Evolutionary conservation across 92 coral and sea anemone genomes (phyloP), one percentile per base, ranked within the genome.

Genomic region (Palythoa grandiflora): DNA sequence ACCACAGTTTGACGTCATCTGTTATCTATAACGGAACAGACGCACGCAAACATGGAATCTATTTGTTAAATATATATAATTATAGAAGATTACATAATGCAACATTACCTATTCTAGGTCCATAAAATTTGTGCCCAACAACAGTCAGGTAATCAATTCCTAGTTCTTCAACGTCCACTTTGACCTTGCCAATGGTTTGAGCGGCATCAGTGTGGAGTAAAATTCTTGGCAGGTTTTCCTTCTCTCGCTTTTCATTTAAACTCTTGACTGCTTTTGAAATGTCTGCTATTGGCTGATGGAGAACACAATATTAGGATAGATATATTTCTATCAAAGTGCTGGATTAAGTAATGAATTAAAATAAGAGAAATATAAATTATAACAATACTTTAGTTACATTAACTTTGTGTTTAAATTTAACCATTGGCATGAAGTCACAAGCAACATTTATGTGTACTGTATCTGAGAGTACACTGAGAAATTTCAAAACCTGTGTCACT

Each of bases 191-290:
- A 84, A 97, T 89, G 38, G 98, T 91, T 79, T 97, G 99, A 2
- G 99, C 99, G 15, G 99, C 99, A 90, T 97, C 99, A 40, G 99
- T 95, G 92, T 97, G 99, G 6, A 94, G 66, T n/a, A 97, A 95
- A 38, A 97, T 91, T 76, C 83, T 89, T 47, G 97, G 95, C 35
- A 76, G 71, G 21, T 92, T 89, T 68, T 88, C 80, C 48, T 76
- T 53, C 9, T 61, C 59, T 68, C 99, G 91, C 73, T 83, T 83
- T 61, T 87, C 88, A 37, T 91, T 85, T 48, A 91, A 40, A 78
- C 89, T 77, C 90, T 48, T 83, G 11, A 95, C 89, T 37, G 93
- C 88, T 83, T 90, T 84, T 28, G 89, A 81, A 74, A 95, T 93
- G 83, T 93, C 93, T 40, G 79, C 66, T 71, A 96, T 89, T 39